Evolutionary conservation across 37 sponge, comb jelly and placozoan genomes (phyloP).

Genomic region (Amphimedon queenslandica): DNA sequence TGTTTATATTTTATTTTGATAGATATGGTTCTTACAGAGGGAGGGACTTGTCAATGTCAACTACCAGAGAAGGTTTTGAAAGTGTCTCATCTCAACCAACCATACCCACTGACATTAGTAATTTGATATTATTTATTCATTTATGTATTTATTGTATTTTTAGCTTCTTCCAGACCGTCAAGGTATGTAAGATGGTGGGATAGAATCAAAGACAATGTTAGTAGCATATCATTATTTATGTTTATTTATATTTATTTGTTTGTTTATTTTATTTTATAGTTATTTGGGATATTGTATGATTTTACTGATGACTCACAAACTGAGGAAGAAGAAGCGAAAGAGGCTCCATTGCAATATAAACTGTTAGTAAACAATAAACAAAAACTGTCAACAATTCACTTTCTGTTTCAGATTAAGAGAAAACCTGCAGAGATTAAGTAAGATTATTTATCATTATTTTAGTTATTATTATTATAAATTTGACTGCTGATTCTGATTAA

Average conservation of each 20-base stretch:
- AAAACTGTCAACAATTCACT: not conserved
- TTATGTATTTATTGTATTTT: too few relatives aligned
- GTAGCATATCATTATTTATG: not conserved
- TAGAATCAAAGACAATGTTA: too few relatives aligned
- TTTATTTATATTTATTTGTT: too few relatives aligned
- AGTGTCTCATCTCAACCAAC: too few relatives aligned
- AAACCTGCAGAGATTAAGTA: conserved; percentile 43
- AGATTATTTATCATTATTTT: not conserved
- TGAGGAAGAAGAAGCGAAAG: conserved; percentile 4
- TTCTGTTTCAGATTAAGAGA: conserved; percentile 38
- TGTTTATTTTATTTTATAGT: conserved; percentile 15
- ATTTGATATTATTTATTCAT: too few relatives aligned
- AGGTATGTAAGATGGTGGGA: too few relatives aligned
- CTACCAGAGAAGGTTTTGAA: too few relatives aligned
- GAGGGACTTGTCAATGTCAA: too few relatives aligned
- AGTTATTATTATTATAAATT: not conserved
- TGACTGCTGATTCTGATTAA: not conserved
- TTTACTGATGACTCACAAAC: conserved; percentile 37
- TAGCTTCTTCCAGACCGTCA: too few relatives aligned
- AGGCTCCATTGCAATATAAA: conserved; percentile 25
- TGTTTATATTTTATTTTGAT: too few relatives aligned
- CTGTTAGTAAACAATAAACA: conserved; percentile 11
- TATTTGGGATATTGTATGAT: conserved; percentile 46
- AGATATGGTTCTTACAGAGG: too few relatives aligned
- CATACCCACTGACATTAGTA: too few relatives aligned